These are phyloP conservation scores for Rhodeus uyekii DNA, from an alignment of 2,797 vertebrate genomes.

Conservation along the genomic window DNA sequence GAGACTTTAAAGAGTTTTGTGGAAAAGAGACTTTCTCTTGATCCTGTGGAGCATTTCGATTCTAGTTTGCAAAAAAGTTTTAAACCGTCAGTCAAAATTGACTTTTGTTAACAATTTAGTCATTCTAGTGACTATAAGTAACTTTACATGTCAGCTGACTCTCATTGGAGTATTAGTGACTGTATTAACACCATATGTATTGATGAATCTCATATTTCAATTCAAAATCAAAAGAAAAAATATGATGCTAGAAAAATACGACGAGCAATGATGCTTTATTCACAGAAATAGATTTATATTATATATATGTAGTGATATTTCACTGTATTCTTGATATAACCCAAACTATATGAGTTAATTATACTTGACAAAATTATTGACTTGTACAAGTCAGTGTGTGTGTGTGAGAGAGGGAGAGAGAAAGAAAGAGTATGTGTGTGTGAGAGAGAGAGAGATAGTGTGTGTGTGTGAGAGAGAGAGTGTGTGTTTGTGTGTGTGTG, in stretches of 20 bases:
- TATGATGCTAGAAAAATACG: no score
- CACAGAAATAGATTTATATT: no score
- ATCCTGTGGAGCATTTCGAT: not conserved
- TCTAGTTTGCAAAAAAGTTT: not conserved
- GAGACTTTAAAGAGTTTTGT: not conserved
- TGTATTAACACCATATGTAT: no score
- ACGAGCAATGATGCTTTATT: no score
- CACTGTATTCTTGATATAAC: no score
- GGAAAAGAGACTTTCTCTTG: not conserved
- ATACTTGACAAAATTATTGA: not conserved
- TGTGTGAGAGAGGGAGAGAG: no score
- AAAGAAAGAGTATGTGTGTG: not conserved
- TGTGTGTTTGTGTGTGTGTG: slow-evolving; percentile 6
- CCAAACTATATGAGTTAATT: no score
- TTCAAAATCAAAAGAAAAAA: no score
- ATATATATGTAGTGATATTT: no score
- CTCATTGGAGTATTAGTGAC: no score
- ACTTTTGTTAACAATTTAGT: not conserved
- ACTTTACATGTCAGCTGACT: no score
- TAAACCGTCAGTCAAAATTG: not conserved
- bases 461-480: not conserved
- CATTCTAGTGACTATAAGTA: not conserved
- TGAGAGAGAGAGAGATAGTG: not conserved
- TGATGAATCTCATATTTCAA: no score
- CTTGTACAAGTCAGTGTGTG: not conserved